These are phyloP conservation scores for Andrena camellia DNA, from an alignment of 2,888 invertebrate species.

Conservation along the genomic window DNA sequence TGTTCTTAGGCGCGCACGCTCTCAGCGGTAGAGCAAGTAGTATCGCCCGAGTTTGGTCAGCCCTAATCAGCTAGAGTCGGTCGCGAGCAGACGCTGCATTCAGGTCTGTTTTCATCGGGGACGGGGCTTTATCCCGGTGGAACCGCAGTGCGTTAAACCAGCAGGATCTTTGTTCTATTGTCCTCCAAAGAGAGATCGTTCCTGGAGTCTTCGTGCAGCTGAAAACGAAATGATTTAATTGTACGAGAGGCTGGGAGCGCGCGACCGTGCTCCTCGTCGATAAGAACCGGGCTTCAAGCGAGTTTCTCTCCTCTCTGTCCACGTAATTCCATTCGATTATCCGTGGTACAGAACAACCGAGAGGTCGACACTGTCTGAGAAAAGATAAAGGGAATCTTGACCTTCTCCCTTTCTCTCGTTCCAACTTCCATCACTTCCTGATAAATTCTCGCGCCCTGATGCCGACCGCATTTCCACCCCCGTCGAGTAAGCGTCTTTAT, in stretches of 20 bases:
- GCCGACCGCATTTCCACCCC: constrained; percentile 24
- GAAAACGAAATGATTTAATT: constrained; percentile 51
- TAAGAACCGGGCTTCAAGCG: too few relatives aligned
- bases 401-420: neutral
- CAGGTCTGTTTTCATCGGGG: constrained; percentile 2
- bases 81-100: neutral
- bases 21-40: neutral
- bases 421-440: neutral
- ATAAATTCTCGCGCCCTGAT: constrained; percentile 1
- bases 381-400: neutral
- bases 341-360: too few relatives aligned
- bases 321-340: too few relatives aligned
- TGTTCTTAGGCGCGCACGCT: neutral
- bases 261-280: too few relatives aligned
- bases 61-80: constrained; percentile 5
- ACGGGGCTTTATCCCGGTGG: neutral
- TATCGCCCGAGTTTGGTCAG: neutral
- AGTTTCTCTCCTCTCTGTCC: too few relatives aligned
- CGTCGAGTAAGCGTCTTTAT: constrained; percentile 42
- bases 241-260: neutral
- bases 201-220: constrained; percentile 34
- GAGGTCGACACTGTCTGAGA: neutral
- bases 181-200: constrained; percentile 5
- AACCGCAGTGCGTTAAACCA: constrained; percentile 1
- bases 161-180: constrained; percentile 5